A percentile compares a stretch with the other conserved stretches of the same genome.
phyloP scores from a whole-genome alignment of 2,113 vertebrate species.

The Calidris pygmaea region DNA sequence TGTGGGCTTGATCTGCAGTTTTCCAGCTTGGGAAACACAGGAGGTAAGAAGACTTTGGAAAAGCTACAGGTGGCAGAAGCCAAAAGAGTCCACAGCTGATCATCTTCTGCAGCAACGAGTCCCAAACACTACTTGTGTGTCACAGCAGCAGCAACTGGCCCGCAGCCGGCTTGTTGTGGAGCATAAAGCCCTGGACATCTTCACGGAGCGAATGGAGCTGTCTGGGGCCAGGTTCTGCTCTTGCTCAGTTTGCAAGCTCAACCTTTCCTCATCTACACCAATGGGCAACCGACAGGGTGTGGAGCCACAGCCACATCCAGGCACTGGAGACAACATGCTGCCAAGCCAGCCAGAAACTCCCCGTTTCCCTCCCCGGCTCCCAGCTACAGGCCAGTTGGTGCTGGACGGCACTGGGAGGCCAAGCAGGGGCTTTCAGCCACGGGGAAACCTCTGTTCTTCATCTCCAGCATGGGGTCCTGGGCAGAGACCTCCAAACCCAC shows the following conservation, averaged over 20 bases:
- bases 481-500: not conserved
- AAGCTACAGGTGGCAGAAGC: not conserved
- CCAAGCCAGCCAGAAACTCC: not conserved
- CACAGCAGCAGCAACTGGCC: rapidly evolving
- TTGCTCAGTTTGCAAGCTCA: not conserved
- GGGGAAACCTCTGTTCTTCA: not conserved
- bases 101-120: not conserved
- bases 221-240: not conserved
- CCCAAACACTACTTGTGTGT: not conserved
- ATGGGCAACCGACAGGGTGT: rapidly evolving
- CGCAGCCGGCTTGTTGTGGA: not conserved
- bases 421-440: not conserved
- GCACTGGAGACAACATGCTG: not conserved
- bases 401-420: not conserved
- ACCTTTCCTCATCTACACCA: not conserved
- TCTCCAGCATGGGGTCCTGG: not conserved
- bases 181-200: not conserved
- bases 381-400: not conserved
- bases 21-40: not conserved
- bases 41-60: not conserved
- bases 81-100: not conserved
- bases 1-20: not conserved
- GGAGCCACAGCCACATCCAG: not conserved
- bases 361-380: not conserved
- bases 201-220: not conserved